These are phyloP conservation scores for Ispidina lecontei DNA, from an alignment of 2,797 vertebrate genomes.

Conservation along the genomic window DNA sequence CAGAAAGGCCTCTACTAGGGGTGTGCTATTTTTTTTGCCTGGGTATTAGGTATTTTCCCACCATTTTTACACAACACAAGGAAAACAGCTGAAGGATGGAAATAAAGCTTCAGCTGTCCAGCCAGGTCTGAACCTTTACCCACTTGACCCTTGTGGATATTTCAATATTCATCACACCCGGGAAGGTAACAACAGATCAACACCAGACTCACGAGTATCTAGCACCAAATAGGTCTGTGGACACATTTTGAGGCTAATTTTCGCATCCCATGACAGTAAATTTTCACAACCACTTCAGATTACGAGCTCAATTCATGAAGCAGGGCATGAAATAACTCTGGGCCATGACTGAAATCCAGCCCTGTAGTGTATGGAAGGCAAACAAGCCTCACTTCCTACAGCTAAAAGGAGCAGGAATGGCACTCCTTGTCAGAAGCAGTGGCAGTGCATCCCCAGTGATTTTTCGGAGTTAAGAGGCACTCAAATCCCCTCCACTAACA, in stretches of 20 bases:
- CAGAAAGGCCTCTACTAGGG: neutral
- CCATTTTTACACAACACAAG: neutral
- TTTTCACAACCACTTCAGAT: conserved; percentile 19
- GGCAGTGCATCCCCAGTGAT: neutral
- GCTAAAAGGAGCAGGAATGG: neutral
- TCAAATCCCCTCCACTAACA: neutral
- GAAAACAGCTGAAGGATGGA: neutral
- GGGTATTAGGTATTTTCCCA: neutral
- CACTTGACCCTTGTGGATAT: neutral
- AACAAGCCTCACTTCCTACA: neutral
- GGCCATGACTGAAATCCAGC: neutral
- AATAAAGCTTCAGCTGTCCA: neutral
- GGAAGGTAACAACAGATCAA: neutral
- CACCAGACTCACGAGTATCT: neutral
- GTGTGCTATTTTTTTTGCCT: neutral
- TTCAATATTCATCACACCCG: neutral
- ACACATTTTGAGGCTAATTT: neutral
- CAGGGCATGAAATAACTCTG: neutral
- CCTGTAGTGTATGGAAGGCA: neutral
- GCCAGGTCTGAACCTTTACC: neutral
- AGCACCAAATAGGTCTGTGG: neutral
- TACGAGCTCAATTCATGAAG: neutral
- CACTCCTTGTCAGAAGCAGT: neutral
- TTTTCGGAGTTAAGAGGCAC: neutral
- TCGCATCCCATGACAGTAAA: neutral